Base-by-base conservation (phyloP, 2,797 vertebrate species). In the Loriculus beryllinus region DNA sequence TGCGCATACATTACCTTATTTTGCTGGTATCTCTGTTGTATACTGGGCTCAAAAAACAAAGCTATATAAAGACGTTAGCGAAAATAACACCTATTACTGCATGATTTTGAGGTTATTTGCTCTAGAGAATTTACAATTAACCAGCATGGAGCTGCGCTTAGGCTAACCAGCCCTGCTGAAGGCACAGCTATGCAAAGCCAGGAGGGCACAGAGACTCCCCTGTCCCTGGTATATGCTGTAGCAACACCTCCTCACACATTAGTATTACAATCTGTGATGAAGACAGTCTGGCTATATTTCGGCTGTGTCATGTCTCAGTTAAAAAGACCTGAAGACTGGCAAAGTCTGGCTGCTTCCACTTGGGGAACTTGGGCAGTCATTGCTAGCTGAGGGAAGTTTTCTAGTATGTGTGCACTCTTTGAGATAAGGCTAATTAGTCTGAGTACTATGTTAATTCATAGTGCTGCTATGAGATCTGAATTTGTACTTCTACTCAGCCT, bases 251-350 rank as follows among this genome's bases (percentile, higher is more conserved):
- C 23, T 31, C 40, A 49, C 37, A 7, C 19, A 29, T 40, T 45
- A 31, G 5, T 45, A n/a, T 10, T 26, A 40, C 2, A 0, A 42
- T 4, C 9, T 29, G 40, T 29, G 72, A 45, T 1, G 1, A 45
- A 83, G 17, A 48, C 56, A 49, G 14, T 31, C 19, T 15, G 37
- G 22, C 12, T 20, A 37, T 35, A 7, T 31, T 49, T 26, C 39
- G 9, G 10, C 28, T 43, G 23, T 9, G 20, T 54, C 16, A 33
- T 25, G 16, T 48, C 28, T 57, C 37, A 63, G 39, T 20, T 51
- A 23, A 63, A n/a, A 47, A 64, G 33, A 14, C 43, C 29, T 57
- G 69, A 40, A 64, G 43, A 81, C 63, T 63, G 62, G 39, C 26
- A 37, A 19, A 57, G 39, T 59, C 14, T 64, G 45, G 22, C 57